Evolutionary conservation across 2,113 vertebrate genomes (phyloP).

Genomic region (Eulacestoma nigropectus): DNA sequence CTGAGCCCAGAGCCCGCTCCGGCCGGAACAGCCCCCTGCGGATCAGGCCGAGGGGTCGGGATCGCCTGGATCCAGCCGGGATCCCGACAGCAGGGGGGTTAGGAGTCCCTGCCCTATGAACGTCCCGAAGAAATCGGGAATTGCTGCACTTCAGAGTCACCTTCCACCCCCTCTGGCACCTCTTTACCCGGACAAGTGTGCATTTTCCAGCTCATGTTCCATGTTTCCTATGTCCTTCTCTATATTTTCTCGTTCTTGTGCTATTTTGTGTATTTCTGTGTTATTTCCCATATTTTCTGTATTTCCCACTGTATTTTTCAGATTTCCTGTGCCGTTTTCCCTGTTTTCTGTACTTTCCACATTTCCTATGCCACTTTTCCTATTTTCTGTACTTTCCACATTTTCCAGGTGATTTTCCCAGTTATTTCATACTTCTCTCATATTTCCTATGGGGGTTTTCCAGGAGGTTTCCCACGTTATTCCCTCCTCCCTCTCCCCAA

Average conservation of each 20-base stretch:
- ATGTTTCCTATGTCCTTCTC: background rate
- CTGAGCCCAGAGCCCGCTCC: background rate
- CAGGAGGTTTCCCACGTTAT: accelerated
- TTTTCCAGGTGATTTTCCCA: background rate
- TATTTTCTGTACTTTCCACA: background rate
- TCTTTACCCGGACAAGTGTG: accelerated
- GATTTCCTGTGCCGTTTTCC: background rate
- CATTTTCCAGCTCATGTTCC: background rate
- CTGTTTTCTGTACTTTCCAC: no score
- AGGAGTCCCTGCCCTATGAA: accelerated
- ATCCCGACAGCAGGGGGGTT: background rate
- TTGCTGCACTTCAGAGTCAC: background rate
- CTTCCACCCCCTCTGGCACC: background rate
- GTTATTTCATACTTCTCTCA: no score
- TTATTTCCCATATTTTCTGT: background rate
- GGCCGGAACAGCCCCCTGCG: background rate
- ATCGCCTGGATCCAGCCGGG: background rate
- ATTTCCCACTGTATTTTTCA: background rate
- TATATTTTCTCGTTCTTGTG: background rate
- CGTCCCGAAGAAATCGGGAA: accelerated
- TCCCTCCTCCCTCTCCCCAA: background rate
- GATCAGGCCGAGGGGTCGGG: background rate
- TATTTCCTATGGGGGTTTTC: background rate
- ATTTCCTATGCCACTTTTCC: no score
- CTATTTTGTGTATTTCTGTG: background rate